Evolutionary conservation across 1,140 invertebrate species (phyloP), one percentile per base, ranked within the genome.

Genomic region (Chionoecetes opilio): DNA sequence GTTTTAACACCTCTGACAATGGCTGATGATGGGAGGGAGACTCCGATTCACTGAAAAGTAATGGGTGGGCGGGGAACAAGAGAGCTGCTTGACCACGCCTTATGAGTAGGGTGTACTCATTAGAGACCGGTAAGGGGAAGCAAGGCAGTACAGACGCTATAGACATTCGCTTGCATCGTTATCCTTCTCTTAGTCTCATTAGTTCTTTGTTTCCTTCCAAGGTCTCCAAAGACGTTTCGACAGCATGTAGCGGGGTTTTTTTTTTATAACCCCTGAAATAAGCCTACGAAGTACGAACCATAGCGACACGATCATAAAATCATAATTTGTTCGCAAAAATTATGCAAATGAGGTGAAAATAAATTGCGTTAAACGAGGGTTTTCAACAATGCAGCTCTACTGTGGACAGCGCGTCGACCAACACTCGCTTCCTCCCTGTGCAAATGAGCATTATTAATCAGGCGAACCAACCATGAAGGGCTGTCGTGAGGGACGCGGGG

Each of bases 371-470:
- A 75, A 75, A 75, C 63, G 63, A 75, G 63, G 63, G n/a, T 26
- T 75, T 75, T 75, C 63, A 75, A 75, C 63, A 75, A 75, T 75
- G 63, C 63, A 75, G 11, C 63, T 75, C 63, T n/a, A 21, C 63
- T n/a, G n/a, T 6, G 63, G 63, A 75, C 63, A 75, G 63, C 63
- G 63, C 63, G 63, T 75, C 21, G 63, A 75, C 63, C 63, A 75
- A 75, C 63, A 75, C 63, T 75, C 63, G 21, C 63, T n/a, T 75
- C 63, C 63, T 75, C 63, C 63, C 63, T 6, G 63, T 75, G 63
- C 63, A 75, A 75, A 75, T 75, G 63, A 75, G 63, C 63, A 75
- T 75, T 75, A 75, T 75, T 75, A 75, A 75, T 75, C 63, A 75
- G 63, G 63, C 63, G 63, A 75, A 75, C 63, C 63, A 75, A 75